Evolutionary conservation across 2,797 vertebrate genomes (phyloP), one percentile per base, ranked within the genome.

Genomic region (Cygnus olor): DNA sequence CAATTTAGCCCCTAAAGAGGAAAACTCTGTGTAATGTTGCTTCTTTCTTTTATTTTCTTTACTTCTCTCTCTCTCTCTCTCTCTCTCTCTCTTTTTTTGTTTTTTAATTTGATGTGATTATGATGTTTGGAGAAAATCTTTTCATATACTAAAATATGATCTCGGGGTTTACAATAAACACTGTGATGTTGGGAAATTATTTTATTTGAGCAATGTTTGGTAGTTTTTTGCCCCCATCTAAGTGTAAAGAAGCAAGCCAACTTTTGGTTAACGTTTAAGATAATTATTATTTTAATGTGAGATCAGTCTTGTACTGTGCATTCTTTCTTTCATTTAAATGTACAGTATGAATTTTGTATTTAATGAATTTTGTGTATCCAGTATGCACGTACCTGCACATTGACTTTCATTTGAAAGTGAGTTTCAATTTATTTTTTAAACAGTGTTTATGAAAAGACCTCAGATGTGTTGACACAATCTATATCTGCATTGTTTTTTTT

Each of bases 101-200:
- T 34, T 96, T 91, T 92, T 86, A 80, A 95, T 97, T 95, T 96
- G 88, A 89, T 85, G 83, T 97, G 90, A 78, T 94, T 98, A 89
- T 84, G 77, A 96, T 92, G 45, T 97, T 97, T 94, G 80, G 88
- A 93, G 87, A 82, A 76, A 97, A 97, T 90, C 98, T 98, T 98
- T 97, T 97, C 97, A 97, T 97, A 97, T 85, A 97, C 97, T 97
- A 97, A 98, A 98, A 98, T 96, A 97, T 97, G 98, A 98, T 96
- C 97, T 98, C 98, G 98, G 97, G 98, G 98, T 99, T 98, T 98
- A 97, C 96, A 98, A 98, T 98, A 98, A 99, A 98, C 99, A 99
- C 99, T 99, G 99, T 99, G 99, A 99, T 98, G 98, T 98, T 97
- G 98, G 97, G 97, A 98, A 98, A 98, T 96, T 94, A 85, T 96